Conservation (phyloP, 2,888 invertebrate genomes). For the Rutpela maculata region DNA sequence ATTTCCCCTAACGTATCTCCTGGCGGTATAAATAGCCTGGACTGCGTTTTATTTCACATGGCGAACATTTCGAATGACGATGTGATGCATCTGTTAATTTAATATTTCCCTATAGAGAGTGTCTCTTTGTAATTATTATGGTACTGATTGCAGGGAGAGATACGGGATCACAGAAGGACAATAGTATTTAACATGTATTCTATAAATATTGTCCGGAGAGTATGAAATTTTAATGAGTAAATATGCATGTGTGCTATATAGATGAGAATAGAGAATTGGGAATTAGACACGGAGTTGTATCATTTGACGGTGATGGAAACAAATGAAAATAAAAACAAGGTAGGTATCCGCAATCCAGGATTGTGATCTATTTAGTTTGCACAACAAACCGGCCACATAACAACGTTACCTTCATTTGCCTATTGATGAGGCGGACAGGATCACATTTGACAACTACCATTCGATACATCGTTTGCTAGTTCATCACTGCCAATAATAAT, state of each 20-base stretch:
- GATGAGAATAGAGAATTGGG: conserved; percentile 13
- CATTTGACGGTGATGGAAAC: conserved; percentile 24
- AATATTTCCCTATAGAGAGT: neutral
- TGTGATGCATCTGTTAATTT: neutral
- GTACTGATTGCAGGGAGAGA: neutral
- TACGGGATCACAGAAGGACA: neutral
- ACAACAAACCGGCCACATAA: conserved; percentile 46
- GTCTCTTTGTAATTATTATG: neutral
- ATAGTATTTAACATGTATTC: neutral
- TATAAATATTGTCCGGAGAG: conserved; percentile 3
- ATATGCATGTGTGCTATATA: neutral
- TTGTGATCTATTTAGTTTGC: conserved; percentile 44
- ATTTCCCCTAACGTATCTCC: too few species aligned
- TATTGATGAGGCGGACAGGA: conserved; percentile 51
- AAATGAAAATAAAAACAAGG: conserved; percentile 38
- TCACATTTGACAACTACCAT: conserved; percentile 48
- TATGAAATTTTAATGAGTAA: conserved; percentile 25
- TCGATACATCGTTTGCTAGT: conserved; percentile 49
- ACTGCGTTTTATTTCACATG: neutral
- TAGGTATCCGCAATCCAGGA: conserved; percentile 29
- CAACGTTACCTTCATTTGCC: conserved; percentile 49
- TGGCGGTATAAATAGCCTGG: too few species aligned
- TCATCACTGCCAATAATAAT: conserved; percentile 51
- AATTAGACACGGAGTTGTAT: conserved; percentile 22
- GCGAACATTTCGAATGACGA: neutral